Base-by-base conservation (phyloP, 1,140 invertebrate species). In the Drosophila athabasca region DNA sequence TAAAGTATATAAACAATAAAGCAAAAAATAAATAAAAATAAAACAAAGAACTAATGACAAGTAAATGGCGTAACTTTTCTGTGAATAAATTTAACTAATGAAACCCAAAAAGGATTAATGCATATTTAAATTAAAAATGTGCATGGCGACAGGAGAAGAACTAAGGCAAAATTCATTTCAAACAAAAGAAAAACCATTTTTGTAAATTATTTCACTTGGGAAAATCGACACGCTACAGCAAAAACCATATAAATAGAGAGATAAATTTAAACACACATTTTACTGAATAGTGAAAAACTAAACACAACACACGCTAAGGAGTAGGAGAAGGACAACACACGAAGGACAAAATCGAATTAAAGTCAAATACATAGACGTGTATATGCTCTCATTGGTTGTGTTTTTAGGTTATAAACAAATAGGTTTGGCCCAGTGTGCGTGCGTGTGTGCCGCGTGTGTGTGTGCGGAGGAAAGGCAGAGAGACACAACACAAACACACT, bases 321-420 rank as follows among this genome's bases (percentile, higher is more conserved):
- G 35, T 39, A 57, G 74, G 61, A 72, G 76, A 64, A 45, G 54
- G 46, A 50, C 67, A 64, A 45, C 64, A 73, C 48, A 59, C 75
- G 77, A 59, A 55, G 45, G 62, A 72, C 57, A 53, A 67, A 78
- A 85, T 67, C 48, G 72, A 85, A 71, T 82, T 67, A 78, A 90
- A 79, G 73, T 80, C 83, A 79, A 87, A 87, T 87, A 87, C 82
- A 87, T 87, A 87, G 82, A 87, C 72, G 69, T 89, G 78, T 84
- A 89, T 74, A 91, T 91, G 90, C 90, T 91, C 90, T 91, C 90
- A 91, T 91, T 91, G 90, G 90, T 91, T 91, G 90, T 91, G 90
- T 90, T 91, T 91, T 91, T 91, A 91, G 90, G 79, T 90, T 90
- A 90, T 90, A 87, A 87, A 72, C 75, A 79, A 90, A 88, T 52